Percentiles rank a stretch among this genome's conserved stretches.
Evolutionary conservation across 1,140 invertebrate genomes (phyloP).

Genomic region (Drosophila sp.): DNA sequence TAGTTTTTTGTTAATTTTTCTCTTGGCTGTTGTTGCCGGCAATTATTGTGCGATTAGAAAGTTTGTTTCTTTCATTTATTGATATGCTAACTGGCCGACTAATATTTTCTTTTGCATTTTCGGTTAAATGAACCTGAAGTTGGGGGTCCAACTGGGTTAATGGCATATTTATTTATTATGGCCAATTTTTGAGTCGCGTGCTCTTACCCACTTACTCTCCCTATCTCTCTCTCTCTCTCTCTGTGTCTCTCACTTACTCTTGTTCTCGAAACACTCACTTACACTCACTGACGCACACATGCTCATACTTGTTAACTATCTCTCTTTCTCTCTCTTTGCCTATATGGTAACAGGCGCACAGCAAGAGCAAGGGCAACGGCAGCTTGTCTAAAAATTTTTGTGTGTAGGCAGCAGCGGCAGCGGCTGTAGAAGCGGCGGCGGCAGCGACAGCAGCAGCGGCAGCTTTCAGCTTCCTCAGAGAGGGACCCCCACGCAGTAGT

Average conservation of each 20-base stretch:
- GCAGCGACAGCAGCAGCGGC: neutral
- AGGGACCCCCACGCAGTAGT: slow-evolving; percentile 16
- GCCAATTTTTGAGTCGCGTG: slow-evolving; percentile 61
- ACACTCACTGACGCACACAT: neutral
- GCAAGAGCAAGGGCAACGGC: slow-evolving; percentile 27
- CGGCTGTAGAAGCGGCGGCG: neutral
- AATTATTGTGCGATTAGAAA: slow-evolving; percentile 78
- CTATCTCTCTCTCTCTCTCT: slow-evolving; percentile 3
- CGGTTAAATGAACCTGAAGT: slow-evolving; percentile 25
- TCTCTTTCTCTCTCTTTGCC: slow-evolving; percentile 37
- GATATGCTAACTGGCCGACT: slow-evolving; percentile 57
- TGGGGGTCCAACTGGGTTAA: slow-evolving; percentile 52
- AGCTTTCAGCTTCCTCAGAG: neutral
- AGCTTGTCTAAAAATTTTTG: slow-evolving; percentile 15
- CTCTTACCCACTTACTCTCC: slow-evolving; percentile 20
- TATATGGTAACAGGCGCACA: slow-evolving; percentile 44
- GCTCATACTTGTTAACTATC: slow-evolving; percentile 25
- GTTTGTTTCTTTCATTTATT: slow-evolving; percentile 57
- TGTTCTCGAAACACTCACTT: neutral
- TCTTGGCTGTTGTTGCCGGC: slow-evolving; percentile 19
- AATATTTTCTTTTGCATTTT: slow-evolving; percentile 49
- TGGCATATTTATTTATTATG: slow-evolving; percentile 74
- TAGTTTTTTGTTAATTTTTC: slow-evolving; percentile 27
- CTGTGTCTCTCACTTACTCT: slow-evolving; percentile 22
- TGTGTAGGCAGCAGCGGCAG: slow-evolving; percentile 17